Base-by-base conservation (phyloP, 2,113 vertebrate species). In the Rhynchomys soricoides region DNA sequence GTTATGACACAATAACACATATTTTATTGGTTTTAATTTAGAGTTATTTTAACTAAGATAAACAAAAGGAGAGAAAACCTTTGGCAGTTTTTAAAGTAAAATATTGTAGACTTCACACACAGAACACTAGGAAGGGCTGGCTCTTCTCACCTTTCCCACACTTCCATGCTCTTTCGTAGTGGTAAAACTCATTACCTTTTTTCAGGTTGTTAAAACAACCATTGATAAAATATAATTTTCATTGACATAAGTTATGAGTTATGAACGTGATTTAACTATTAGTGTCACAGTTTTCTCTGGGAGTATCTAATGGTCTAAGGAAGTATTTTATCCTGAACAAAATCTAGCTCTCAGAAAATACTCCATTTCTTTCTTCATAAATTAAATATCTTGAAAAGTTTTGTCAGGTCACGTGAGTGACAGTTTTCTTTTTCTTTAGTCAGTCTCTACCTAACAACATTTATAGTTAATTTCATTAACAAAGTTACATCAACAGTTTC, bases 11-110 rank as follows among this genome's bases (percentile, higher is more conserved):
- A 22, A 50, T 57, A 34, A 86, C 68, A 71, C 21, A 83, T 89
- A 85, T 59, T 96, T 90, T 24, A 52, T 59, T 94, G 74, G 19
- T 43, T 94, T 90, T n/a, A 62, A 90, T 70, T 87, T 77, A n/a
- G 11, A 71, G n/a, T 52, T 48, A n/a, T 93, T 89, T 96, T 31
- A 82, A 34, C 21, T n/a, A 92, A 89, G 40, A 24, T 24, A 87
- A 52, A 5, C 77, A 29, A 57, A 90, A 11, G 81, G 7, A 12
- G 6, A 74, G 73, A 75, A 93, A 2, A 26, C 29, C 22, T 59
- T 22, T n/a, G 68, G 29, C 45, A 81, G 71, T 45, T 89, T 89
- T 37, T 87, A 91, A 96, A 52, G 43, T 77, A 90, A 96, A 73
- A 91, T 88, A 81, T 52, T 91, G 29, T 11, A 86, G 1, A 24